Conservation (phyloP, 2,797 vertebrate genomes). For the Tauraco hartlaubi region DNA sequence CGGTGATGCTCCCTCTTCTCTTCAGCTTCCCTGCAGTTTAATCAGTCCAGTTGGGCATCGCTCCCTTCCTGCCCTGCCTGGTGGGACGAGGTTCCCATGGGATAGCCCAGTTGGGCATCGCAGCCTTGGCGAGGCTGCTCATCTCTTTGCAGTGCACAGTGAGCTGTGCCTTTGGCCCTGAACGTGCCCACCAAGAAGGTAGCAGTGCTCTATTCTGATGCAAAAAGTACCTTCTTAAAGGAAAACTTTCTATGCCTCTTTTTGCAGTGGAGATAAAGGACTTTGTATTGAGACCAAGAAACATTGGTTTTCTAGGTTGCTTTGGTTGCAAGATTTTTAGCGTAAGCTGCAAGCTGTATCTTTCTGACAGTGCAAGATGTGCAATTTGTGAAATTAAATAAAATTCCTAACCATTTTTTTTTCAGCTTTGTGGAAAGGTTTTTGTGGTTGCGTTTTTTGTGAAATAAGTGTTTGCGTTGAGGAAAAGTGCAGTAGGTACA, state of each 20-base stretch:
- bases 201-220: background rate
- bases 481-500: background rate
- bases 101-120: fast-evolving
- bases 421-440: background rate
- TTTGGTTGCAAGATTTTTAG: background rate
- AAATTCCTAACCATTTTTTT: background rate
- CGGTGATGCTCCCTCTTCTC: background rate
- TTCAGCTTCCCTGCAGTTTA: background rate
- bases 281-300: background rate
- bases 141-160: fast-evolving
- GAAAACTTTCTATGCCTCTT: background rate
- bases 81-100: fast-evolving
- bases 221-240: background rate
- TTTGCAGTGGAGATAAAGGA: background rate
- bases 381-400: background rate
- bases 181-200: background rate
- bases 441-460: background rate
- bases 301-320: background rate
- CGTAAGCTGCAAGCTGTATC: background rate
- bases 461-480: background rate
- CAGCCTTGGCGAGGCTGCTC: fast-evolving
- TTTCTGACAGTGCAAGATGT: background rate
- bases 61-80: background rate
- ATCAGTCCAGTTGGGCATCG: background rate
- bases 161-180: background rate